phyloP scores from a whole-genome alignment of 2,888 invertebrate genomes.

The Hermodice carunculata region DNA sequence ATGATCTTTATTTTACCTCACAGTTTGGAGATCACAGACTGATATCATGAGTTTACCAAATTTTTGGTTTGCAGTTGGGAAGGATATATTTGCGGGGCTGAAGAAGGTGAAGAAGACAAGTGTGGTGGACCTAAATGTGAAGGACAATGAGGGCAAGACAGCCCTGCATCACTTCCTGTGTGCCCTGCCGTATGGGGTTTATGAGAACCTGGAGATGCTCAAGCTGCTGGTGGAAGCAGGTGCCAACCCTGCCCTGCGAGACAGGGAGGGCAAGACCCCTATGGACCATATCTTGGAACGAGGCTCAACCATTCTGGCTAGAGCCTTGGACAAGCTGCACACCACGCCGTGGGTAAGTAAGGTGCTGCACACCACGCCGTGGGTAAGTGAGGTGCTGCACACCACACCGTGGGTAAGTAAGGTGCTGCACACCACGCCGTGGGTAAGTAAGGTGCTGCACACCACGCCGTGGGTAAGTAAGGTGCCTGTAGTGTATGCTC shows the following conservation, averaged over 20 bases:
- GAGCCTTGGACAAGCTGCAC: conserved; percentile 52
- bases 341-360: too few species aligned
- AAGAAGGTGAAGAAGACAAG: conserved; percentile 49
- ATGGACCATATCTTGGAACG: conserved; percentile 53
- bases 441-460: too few species aligned
- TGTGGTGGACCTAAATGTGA: conserved; percentile 51
- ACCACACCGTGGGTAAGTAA: too few species aligned
- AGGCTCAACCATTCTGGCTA: conserved; percentile 51
- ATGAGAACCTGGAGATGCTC: conserved; percentile 66
- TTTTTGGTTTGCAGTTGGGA: not conserved
- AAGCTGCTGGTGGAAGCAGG: conserved; percentile 61
- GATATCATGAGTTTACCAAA: not conserved
- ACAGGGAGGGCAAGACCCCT: conserved; percentile 58
- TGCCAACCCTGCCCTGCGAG: conserved; percentile 57
- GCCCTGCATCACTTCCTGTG: conserved; percentile 67
- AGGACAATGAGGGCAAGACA: conserved; percentile 66
- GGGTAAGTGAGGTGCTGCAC: too few species aligned
- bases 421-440: too few species aligned
- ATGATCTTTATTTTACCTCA: too few species aligned
- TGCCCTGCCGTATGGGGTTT: conserved; percentile 62
- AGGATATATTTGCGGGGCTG: conserved; percentile 11
- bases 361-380: too few species aligned
- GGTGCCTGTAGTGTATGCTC: too few species aligned
- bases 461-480: too few species aligned
- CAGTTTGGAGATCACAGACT: too few species aligned